A percentile compares a stretch with the other conserved stretches of the same genome.
Evolutionary conservation across 1,140 invertebrate genomes (phyloP).

Genomic region (Listronotus oregonensis): DNA sequence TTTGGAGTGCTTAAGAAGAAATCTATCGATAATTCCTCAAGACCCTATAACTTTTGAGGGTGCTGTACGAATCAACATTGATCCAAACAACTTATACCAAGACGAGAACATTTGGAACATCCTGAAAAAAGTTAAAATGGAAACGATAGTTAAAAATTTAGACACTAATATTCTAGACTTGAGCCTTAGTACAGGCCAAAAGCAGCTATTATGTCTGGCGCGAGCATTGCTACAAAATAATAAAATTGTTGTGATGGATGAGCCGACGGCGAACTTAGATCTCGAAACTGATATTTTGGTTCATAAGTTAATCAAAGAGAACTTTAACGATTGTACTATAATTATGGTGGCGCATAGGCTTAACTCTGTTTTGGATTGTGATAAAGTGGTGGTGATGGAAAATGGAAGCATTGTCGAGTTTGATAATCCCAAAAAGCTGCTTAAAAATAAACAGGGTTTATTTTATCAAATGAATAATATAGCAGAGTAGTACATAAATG

Average conservation of each 20-base stretch:
- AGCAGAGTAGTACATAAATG: too few species aligned
- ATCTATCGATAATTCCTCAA: conserved; percentile 73
- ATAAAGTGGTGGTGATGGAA: conserved; percentile 75
- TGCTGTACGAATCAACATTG: conserved; percentile 65
- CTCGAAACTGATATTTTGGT: conserved; percentile 71
- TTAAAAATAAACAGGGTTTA: conserved; percentile 65
- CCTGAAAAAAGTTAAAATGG: conserved; percentile 41
- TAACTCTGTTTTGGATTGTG: conserved; percentile 81
- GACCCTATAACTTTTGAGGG: conserved; percentile 70
- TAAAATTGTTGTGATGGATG: conserved; percentile 79
- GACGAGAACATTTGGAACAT: conserved; percentile 50
- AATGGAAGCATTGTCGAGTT: conserved; percentile 69
- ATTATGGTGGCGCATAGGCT: conserved; percentile 83
- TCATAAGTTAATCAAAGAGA: conserved; percentile 68
- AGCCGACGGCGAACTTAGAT: conserved; percentile 74
- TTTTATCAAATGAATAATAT: conserved; percentile 65
- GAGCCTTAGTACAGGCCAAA: conserved; percentile 76
- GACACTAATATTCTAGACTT: conserved; percentile 63
- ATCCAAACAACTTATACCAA: conserved; percentile 63
- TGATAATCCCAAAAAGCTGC: conserved; percentile 69
- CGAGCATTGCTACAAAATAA: conserved; percentile 74
- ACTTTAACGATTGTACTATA: conserved; percentile 75
- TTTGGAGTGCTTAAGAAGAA: conserved; percentile 56
- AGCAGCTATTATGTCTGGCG: conserved; percentile 79
- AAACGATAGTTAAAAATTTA: conserved; percentile 37